Evolutionary conservation across 1,140 invertebrate genomes (phyloP).

Genomic region (Stenopsyche tienmushanensis): DNA sequence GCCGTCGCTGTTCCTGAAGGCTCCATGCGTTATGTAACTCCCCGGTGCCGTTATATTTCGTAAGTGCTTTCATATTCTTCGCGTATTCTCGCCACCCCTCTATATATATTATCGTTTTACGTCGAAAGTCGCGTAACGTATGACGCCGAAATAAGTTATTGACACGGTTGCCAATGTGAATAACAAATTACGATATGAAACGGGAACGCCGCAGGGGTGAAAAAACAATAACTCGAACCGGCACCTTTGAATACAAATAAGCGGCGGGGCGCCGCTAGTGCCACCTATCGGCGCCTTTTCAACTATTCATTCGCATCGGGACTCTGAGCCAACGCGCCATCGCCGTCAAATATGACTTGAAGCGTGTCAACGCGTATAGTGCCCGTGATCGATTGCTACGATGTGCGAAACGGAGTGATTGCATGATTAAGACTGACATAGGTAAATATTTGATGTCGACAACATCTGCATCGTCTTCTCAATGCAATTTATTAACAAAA

Average conservation of each 20-base stretch:
- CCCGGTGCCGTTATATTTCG: not conserved
- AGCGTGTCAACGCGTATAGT: too few relatives aligned
- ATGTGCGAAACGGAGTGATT: too few relatives aligned
- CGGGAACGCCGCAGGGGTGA: not conserved
- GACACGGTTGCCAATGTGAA: slow-evolving; percentile 25
- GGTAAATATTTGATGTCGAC: too few relatives aligned
- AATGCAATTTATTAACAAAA: too few relatives aligned
- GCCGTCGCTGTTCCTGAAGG: not conserved
- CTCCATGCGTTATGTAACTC: not conserved
- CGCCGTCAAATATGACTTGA: too few relatives aligned
- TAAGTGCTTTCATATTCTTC: not conserved
- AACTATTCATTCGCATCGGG: too few relatives aligned
- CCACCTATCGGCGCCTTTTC: too few relatives aligned
- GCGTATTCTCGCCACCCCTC: not conserved
- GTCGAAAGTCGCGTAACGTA: slow-evolving; percentile 1
- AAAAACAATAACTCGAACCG: slow-evolving; percentile 20
- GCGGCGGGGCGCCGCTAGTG: not conserved
- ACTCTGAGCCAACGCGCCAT: too few relatives aligned
- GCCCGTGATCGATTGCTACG: too few relatives aligned
- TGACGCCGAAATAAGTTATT: slow-evolving; percentile 29
- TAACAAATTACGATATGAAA: slow-evolving; percentile 20
- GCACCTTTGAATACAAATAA: slow-evolving; percentile 17
- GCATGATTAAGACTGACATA: too few relatives aligned
- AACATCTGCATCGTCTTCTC: too few relatives aligned
- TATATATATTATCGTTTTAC: slow-evolving; percentile 4